Base-by-base conservation (phyloP, 1,140 invertebrate species). In the Meloidogyne hapla region DNA sequence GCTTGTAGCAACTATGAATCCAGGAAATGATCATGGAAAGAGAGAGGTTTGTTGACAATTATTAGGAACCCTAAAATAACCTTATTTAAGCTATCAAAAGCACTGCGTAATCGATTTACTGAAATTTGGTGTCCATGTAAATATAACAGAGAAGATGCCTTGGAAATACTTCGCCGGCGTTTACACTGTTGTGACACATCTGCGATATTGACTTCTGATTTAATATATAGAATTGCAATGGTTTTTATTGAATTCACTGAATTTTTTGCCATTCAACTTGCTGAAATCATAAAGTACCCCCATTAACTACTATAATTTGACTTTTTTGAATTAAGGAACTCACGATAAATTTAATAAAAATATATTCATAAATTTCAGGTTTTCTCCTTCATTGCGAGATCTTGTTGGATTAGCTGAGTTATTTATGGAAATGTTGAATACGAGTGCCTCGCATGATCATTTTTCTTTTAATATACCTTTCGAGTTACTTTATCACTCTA, bases 1-100 rank as follows among this genome's bases (percentile, higher is more conserved):
- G 78, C 93, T 99, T 83, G 91, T 99, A 73, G 94, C 94, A 9
- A 99, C 97, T 0, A 99, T 99, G 97, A 99, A 99, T 90, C 97
- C 97, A 25, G 95, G 95, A 21, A 96, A 97, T 12, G 97, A 99
- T 90, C 99, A 94, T 89, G 97, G 97, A 0, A 99, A 99, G 87
- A 99, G 99, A 89, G 97, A 99, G 88, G 91, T 91, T 69, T 10
- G 9, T 33, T 33, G 12, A 25, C 3, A 4, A 4, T 65, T n/a
- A n/a, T n/a, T n/a, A n/a, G n/a, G n/a, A 42, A 65, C 21, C 61
- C 13, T 76, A 18, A 25, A 48, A 38, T 74, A 66, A 28, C 38
- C 2, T 23, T 65, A 63, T 71, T 83, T 85, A 74, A 91, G 90
- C 89, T 99, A 12, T 99, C 97, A 0, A 96, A 96, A 12, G 96